Conservation (phyloP, 2,888 invertebrate genomes). For the Protonemura montana region DNA sequence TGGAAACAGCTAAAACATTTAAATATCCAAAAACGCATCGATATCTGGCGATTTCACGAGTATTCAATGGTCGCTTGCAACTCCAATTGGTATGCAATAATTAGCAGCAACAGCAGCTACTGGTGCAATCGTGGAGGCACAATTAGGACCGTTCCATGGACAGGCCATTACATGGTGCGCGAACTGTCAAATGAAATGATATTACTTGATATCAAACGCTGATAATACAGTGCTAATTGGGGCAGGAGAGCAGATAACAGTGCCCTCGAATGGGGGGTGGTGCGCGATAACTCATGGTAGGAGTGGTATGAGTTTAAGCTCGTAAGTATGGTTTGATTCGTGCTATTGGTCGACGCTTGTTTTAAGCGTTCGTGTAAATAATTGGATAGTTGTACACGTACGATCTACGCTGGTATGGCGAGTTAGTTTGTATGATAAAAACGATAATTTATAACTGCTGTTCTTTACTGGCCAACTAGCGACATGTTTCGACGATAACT, state of each 20-base stretch:
- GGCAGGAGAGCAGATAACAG: not conserved
- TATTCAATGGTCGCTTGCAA: not conserved
- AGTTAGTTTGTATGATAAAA: not conserved
- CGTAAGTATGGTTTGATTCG: not conserved
- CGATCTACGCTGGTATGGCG: too few species aligned
- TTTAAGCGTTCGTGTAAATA: not conserved
- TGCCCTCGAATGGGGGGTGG: not conserved
- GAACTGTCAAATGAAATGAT: not conserved
- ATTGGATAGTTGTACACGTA: not conserved
- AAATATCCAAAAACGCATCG: too few species aligned
- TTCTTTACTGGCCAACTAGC: not conserved
- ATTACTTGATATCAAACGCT: not conserved
- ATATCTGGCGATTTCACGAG: too few species aligned
- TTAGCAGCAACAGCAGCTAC: not conserved
- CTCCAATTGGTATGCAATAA: not conserved
- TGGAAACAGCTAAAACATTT: too few species aligned
- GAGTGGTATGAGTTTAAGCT: not conserved
- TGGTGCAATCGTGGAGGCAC: not conserved
- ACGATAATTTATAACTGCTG: not conserved
- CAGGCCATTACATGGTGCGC: not conserved
- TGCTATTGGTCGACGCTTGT: not conserved
- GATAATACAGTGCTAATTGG: not conserved
- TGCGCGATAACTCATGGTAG: not conserved
- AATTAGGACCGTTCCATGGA: not conserved
- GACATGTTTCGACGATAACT: not conserved